Conservation (phyloP, 1,140 invertebrate species). For the Ylistrum balloti region DNA sequence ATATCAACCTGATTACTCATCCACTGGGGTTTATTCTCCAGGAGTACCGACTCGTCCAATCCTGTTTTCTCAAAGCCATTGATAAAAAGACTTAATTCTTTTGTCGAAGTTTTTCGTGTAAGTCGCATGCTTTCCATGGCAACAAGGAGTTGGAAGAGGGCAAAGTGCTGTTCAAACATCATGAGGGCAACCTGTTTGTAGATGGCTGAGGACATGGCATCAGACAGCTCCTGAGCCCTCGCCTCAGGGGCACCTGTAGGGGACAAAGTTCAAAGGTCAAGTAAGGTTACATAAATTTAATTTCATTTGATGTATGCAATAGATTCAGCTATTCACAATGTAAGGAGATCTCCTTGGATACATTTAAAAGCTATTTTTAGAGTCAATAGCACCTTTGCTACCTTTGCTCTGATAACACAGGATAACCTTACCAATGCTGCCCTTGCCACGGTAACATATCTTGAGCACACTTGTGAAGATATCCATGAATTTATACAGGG, state of each 20-base stretch:
- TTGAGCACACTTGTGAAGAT: constrained; percentile 74
- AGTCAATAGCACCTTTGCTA: too few relatives aligned
- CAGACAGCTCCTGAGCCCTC: constrained; percentile 79
- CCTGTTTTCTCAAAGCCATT: constrained; percentile 78
- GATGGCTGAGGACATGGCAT: constrained; percentile 75
- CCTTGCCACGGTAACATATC: constrained; percentile 78
- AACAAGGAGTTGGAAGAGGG: constrained; percentile 76
- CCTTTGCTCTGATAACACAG: too few relatives aligned
- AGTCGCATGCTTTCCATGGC: constrained; percentile 77
- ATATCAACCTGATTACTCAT: constrained; percentile 72
- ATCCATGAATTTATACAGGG: constrained; percentile 78
- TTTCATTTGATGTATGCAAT: too few relatives aligned
- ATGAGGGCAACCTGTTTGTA: constrained; percentile 76
- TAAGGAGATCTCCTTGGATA: too few relatives aligned
- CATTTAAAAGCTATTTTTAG: too few relatives aligned
- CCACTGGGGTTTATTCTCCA: constrained; percentile 77
- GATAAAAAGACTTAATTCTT: constrained; percentile 79
- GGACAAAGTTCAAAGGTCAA: constrained; percentile 33
- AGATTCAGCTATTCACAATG: too few relatives aligned
- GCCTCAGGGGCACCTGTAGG: constrained; percentile 77
- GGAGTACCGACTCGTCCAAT: constrained; percentile 64
- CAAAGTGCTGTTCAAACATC: constrained; percentile 81
- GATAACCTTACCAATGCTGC: constrained; percentile 72
- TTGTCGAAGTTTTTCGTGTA: constrained; percentile 70
- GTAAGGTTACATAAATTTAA: too few relatives aligned